A percentile compares a stretch with the other conserved stretches of the same genome.
These are phyloP conservation scores for Phymanthus crucifer DNA, from an alignment of 92 coral and sea anemone species.

Conservation along the genomic window DNA sequence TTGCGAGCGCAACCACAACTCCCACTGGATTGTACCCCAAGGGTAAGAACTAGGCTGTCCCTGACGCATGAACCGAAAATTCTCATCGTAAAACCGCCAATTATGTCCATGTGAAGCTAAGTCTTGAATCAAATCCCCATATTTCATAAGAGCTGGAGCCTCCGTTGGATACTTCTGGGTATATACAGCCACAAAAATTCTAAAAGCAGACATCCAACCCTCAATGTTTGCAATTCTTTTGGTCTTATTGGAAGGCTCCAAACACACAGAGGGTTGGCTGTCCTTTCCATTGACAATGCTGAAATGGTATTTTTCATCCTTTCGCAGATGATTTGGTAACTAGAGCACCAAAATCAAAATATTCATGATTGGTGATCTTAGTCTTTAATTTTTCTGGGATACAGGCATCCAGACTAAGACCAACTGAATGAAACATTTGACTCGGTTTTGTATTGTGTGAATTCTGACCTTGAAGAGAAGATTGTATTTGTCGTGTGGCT, in stretches of 20 bases:
- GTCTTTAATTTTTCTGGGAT: background rate
- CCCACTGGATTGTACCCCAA: constrained; percentile 39
- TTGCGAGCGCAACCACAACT: constrained; percentile 43
- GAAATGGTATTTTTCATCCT: background rate
- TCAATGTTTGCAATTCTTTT: constrained; percentile 13
- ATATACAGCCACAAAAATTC: constrained; percentile 35
- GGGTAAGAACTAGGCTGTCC: constrained; percentile 10
- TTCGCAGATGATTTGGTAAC: background rate
- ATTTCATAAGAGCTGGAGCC: constrained; percentile 45
- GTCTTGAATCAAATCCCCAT: constrained; percentile 31
- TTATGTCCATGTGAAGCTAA: constrained; percentile 27
- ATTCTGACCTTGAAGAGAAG: background rate
- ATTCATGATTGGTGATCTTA: background rate
- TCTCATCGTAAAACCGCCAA: constrained; percentile 45
- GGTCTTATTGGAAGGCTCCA: constrained; percentile 19
- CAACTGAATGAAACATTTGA: constrained; percentile 29
- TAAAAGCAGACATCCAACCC: constrained; percentile 37
- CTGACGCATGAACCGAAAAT: constrained; percentile 38
- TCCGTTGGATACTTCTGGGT: constrained; percentile 39
- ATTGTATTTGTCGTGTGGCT: background rate
- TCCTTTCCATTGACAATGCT: background rate
- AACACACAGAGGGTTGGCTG: constrained; percentile 16
- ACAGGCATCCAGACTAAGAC: constrained; percentile 19
- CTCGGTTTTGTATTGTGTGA: background rate
- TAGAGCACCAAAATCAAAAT: background rate